These are phyloP conservation scores for Himalopsyche kuldschensis DNA, from an alignment of 2,888 invertebrate genomes.

Conservation along the genomic window DNA sequence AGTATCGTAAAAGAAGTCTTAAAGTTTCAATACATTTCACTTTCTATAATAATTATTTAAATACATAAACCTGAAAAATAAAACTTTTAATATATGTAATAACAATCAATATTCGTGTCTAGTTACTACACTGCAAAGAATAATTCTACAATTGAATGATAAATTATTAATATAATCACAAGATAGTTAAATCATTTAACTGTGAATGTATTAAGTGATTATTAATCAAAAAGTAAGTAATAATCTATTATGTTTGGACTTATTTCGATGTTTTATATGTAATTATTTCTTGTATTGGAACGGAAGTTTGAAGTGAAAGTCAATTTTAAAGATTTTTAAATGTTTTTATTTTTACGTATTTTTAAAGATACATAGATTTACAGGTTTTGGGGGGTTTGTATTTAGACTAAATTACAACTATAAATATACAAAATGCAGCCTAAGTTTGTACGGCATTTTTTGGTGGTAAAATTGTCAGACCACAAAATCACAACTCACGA, in stretches of 20 bases:
- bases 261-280: too few species aligned
- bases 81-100: too few species aligned
- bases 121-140: too few species aligned
- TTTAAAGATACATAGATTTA: conserved; percentile 61
- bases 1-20: background rate
- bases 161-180: too few species aligned
- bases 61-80: background rate
- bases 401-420: conserved; percentile 21
- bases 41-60: background rate
- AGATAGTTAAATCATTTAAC: too few species aligned
- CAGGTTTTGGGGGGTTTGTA: conserved; percentile 47
- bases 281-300: background rate
- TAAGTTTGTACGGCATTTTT: background rate
- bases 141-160: too few species aligned
- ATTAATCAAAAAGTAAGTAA: background rate
- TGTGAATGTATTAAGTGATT: too few species aligned
- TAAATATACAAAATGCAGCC: conserved; percentile 45
- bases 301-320: background rate
- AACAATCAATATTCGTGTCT: too few species aligned
- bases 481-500: too few species aligned
- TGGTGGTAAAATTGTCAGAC: background rate
- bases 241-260: too few species aligned
- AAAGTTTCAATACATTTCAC: conserved; percentile 13
- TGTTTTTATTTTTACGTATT: conserved; percentile 59
- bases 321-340: conserved; percentile 21